phyloP scores from a whole-genome alignment of 2,113 vertebrate species.

The Thermophis baileyi region DNA sequence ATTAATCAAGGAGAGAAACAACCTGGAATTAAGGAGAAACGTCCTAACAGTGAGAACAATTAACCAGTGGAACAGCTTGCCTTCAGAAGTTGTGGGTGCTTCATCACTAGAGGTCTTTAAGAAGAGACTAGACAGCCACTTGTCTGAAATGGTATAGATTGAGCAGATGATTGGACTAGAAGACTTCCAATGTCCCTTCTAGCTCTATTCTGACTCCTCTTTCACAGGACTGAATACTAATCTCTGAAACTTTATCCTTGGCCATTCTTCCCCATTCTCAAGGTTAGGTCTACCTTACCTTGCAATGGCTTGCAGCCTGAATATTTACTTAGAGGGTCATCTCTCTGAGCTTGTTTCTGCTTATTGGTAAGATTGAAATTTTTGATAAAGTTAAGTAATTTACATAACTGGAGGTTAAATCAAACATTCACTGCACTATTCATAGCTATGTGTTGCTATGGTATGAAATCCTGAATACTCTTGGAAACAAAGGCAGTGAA shows the following conservation, averaged over 20 bases:
- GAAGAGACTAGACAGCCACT: not conserved
- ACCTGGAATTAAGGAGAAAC: too few species aligned
- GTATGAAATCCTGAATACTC: not conserved
- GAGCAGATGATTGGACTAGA: not conserved
- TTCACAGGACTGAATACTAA: not conserved
- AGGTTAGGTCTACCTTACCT: not conserved
- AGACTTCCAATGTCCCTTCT: not conserved
- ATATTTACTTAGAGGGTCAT: not conserved
- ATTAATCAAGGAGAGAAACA: too few species aligned
- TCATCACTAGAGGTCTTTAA: not conserved
- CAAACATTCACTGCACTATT: not conserved
- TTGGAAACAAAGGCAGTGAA: not conserved
- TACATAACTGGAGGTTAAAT: rapidly evolving
- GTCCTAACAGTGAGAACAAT: too few species aligned
- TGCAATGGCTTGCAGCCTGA: not conserved
- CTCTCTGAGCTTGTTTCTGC: not conserved
- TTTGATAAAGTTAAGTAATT: not conserved
- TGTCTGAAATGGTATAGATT: not conserved
- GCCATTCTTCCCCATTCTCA: not conserved
- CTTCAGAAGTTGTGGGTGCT: not conserved
- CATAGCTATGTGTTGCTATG: not conserved
- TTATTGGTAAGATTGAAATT: not conserved
- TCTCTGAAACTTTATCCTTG: not conserved
- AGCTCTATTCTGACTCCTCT: not conserved
- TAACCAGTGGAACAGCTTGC: too few species aligned